phyloP scores from a whole-genome alignment of 2,113 vertebrate species.

The Rana temporaria region DNA sequence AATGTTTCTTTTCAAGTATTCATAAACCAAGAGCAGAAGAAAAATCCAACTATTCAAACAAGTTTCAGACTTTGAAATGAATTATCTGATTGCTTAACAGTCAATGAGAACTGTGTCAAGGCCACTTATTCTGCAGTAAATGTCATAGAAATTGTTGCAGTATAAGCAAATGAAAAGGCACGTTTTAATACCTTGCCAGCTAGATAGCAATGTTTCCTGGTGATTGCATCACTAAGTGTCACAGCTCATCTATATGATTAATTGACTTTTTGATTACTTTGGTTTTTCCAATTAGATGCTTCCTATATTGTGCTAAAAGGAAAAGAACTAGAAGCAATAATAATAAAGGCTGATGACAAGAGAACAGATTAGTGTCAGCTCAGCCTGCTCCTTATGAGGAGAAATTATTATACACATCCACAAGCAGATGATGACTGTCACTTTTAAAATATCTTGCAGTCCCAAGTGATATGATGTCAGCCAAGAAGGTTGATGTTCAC shows the following conservation, averaged over 20 bases:
- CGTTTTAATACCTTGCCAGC: slow-evolving; percentile 62
- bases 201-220: slow-evolving; percentile 60
- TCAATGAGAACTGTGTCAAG: slow-evolving; percentile 33
- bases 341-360: slow-evolving; percentile 70
- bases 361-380: slow-evolving; percentile 70
- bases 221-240: slow-evolving; percentile 66
- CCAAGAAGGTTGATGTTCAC: slow-evolving; percentile 8
- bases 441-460: slow-evolving; percentile 65
- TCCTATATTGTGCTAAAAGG: slow-evolving; percentile 60
- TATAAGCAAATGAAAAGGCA: slow-evolving; percentile 65
- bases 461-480: slow-evolving; percentile 62
- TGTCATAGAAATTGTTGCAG: slow-evolving; percentile 64
- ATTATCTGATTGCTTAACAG: slow-evolving; percentile 36
- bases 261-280: slow-evolving; percentile 75
- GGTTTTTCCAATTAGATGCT: slow-evolving; percentile 71
- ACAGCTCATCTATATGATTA: slow-evolving; percentile 73
- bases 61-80: slow-evolving; percentile 16
- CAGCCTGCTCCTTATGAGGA: slow-evolving; percentile 63
- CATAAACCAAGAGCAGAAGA: background rate
- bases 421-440: slow-evolving; percentile 69
- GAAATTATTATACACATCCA: slow-evolving; percentile 68
- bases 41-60: background rate
- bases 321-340: slow-evolving; percentile 63
- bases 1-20: too few species aligned
- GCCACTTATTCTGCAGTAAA: slow-evolving; percentile 37